These are phyloP conservation scores for Drosophila mayaguana DNA, from an alignment of 2,888 invertebrate species.

Conservation along the genomic window DNA sequence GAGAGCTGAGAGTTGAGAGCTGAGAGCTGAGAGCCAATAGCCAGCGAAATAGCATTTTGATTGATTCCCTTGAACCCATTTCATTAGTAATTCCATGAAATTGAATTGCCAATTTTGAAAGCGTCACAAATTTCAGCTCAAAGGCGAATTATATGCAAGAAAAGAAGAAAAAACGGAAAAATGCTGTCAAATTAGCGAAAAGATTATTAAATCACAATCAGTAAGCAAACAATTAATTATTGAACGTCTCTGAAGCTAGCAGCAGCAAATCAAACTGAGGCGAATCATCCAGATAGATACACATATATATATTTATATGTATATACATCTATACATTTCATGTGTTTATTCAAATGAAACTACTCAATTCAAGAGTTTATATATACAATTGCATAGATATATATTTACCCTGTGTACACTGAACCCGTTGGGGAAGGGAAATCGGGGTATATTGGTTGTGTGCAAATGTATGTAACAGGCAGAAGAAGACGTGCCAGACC, in stretches of 20 bases:
- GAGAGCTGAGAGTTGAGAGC: neutral
- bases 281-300: neutral
- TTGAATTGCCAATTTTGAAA: conserved; percentile 21
- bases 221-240: conserved; percentile 4
- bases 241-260: neutral
- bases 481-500: no score
- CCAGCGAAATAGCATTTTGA: conserved; percentile 52
- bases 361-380: neutral
- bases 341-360: conserved; percentile 2
- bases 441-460: no score
- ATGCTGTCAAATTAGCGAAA: conserved; percentile 6
- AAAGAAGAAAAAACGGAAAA: neutral
- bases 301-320: neutral
- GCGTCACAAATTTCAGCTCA: conserved; percentile 1
- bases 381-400: neutral
- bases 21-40: neutral
- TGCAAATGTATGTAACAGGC: no score
- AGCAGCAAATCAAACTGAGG: neutral
- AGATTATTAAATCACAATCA: conserved; percentile 5
- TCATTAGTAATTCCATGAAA: conserved; percentile 19
- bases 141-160: neutral
- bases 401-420: no score
- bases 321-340: neutral
- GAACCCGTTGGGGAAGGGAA: no score
- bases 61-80: conserved; percentile 51